Evolutionary conservation across 2,797 vertebrate genomes (phyloP).

Genomic region (Microctenopoma steveboyesi): DNA sequence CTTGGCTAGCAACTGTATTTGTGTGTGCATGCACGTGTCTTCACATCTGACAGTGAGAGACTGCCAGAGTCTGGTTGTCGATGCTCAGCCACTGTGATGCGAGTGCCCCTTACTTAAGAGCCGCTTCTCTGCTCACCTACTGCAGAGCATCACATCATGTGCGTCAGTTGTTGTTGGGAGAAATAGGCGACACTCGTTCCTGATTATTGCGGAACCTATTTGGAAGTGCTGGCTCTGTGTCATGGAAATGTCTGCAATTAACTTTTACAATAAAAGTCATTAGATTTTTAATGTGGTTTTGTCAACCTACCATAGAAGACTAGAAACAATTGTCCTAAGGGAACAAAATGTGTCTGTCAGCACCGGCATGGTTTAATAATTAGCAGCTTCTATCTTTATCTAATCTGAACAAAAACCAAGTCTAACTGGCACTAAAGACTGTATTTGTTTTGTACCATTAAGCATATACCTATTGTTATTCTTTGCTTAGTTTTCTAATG

Average conservation of each 20-base stretch:
- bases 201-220: neutral
- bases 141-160: conserved; percentile 31
- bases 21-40: conserved; percentile 32
- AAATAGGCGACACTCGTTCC: conserved; percentile 22
- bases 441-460: too few relatives aligned
- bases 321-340: too few relatives aligned
- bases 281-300: neutral
- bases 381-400: too few relatives aligned
- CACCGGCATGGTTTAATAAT: too few relatives aligned
- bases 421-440: too few relatives aligned
- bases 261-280: neutral
- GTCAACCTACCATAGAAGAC: neutral
- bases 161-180: conserved; percentile 21
- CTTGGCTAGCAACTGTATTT: conserved; percentile 63
- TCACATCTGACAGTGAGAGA: conserved; percentile 62
- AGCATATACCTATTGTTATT: too few relatives aligned
- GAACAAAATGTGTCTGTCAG: too few relatives aligned
- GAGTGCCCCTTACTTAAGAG: conserved; percentile 69
- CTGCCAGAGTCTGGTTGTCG: conserved; percentile 64
- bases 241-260: neutral
- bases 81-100: conserved; percentile 70
- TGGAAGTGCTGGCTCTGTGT: conserved; percentile 1
- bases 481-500: neutral
- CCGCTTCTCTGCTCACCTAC: conserved; percentile 45
- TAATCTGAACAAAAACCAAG: too few relatives aligned